phyloP scores from a whole-genome alignment of 2,888 invertebrate genomes.

The Andrena bucephala region DNA sequence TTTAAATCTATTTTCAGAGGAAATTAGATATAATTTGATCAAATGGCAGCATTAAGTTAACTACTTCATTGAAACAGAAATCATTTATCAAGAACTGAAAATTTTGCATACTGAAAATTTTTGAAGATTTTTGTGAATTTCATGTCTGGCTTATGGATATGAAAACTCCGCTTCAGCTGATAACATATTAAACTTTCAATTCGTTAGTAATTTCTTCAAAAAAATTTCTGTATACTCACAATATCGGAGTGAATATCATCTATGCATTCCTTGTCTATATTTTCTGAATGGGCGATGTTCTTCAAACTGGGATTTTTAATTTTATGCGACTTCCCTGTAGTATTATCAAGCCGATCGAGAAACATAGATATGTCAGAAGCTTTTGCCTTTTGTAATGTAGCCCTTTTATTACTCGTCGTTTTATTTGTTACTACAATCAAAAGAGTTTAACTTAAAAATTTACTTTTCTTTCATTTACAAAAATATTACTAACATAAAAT shows the following conservation, averaged over 20 bases:
- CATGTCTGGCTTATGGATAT: no score
- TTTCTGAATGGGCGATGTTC: background rate
- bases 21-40: no score
- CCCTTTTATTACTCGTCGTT: slow-evolving; percentile 88
- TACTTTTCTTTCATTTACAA: background rate
- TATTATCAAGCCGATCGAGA: slow-evolving; percentile 87
- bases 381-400: slow-evolving; percentile 89
- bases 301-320: background rate
- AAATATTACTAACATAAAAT: slow-evolving; percentile 24
- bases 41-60: no score
- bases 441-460: background rate
- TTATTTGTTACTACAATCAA: slow-evolving; percentile 87
- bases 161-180: no score
- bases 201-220: background rate
- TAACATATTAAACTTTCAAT: background rate
- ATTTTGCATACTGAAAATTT: no score
- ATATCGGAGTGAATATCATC: background rate
- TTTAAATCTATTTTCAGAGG: no score
- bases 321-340: slow-evolving; percentile 87
- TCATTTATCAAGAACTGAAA: no score
- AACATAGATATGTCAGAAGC: slow-evolving; percentile 89
- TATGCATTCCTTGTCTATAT: background rate
- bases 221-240: slow-evolving; percentile 22
- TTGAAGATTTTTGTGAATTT: no score
- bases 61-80: no score